Conservation (phyloP, 1,140 invertebrate species). For the Heliconius melpomene region DNA sequence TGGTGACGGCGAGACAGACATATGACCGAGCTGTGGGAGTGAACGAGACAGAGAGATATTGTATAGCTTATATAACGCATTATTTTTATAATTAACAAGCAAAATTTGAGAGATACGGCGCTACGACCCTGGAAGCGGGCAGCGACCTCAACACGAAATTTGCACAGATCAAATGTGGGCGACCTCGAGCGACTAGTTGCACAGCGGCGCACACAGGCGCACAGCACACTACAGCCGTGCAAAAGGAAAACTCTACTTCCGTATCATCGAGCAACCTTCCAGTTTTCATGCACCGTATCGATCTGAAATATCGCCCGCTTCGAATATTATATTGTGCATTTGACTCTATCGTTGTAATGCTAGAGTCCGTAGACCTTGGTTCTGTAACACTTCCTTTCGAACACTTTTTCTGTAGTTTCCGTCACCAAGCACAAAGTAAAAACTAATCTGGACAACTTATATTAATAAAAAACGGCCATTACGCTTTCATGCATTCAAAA, state of each 20-base stretch:
- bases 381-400: constrained; percentile 1
- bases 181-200: constrained; percentile 75
- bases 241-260: constrained; percentile 71
- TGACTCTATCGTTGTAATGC: background rate
- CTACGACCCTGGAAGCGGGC: constrained; percentile 71
- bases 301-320: constrained; percentile 30
- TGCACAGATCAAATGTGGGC: constrained; percentile 80
- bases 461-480: constrained; percentile 7
- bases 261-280: constrained; percentile 37
- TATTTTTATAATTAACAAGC: constrained; percentile 81
- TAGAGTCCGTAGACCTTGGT: background rate
- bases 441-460: constrained; percentile 7
- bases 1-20: constrained; percentile 49
- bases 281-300: constrained; percentile 35
- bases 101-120: constrained; percentile 78
- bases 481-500: background rate
- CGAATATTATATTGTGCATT: background rate
- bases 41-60: constrained; percentile 34
- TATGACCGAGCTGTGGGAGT: constrained; percentile 44
- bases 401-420: background rate
- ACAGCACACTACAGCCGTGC: constrained; percentile 42
- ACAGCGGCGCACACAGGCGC: constrained; percentile 55
- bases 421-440: constrained; percentile 6
- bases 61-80: constrained; percentile 76
- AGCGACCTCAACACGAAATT: constrained; percentile 75